phyloP scores from a whole-genome alignment of 1,140 invertebrate genomes.

The Aporrectodea caliginosa region DNA sequence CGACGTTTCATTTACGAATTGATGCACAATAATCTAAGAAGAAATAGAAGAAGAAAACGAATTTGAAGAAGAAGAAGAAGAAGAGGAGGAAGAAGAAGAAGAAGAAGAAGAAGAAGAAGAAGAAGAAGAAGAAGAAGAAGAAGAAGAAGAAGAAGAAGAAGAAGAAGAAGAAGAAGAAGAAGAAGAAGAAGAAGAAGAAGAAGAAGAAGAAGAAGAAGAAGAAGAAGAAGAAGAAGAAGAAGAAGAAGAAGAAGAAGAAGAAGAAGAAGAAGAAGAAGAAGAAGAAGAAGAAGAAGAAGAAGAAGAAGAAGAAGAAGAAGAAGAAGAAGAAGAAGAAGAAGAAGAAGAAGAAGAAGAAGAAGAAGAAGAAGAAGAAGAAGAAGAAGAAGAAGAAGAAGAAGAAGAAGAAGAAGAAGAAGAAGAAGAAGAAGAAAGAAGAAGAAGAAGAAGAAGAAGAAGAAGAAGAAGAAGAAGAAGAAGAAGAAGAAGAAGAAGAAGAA shows the following conservation, averaged over 20 bases:
- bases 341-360: too few species aligned
- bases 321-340: too few species aligned
- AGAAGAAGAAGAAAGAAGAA: neutral
- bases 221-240: too few species aligned
- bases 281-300: too few species aligned
- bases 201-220: too few species aligned
- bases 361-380: neutral
- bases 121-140: constrained; percentile 2
- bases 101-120: constrained; percentile 2
- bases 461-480: neutral
- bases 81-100: too few species aligned
- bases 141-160: constrained; percentile 3
- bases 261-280: too few species aligned
- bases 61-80: neutral
- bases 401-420: neutral
- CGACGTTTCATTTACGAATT: too few species aligned
- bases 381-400: neutral
- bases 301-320: too few species aligned
- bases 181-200: too few species aligned
- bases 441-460: neutral
- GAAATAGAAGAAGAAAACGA: neutral
- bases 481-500: constrained; percentile 3
- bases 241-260: too few species aligned
- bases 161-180: constrained; percentile 2
- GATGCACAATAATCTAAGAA: too few species aligned